Percentiles rank a stretch among this genome's conserved stretches.
phyloP scores from a whole-genome alignment of 2,797 vertebrate genomes.

The Australoheros facetus region DNA sequence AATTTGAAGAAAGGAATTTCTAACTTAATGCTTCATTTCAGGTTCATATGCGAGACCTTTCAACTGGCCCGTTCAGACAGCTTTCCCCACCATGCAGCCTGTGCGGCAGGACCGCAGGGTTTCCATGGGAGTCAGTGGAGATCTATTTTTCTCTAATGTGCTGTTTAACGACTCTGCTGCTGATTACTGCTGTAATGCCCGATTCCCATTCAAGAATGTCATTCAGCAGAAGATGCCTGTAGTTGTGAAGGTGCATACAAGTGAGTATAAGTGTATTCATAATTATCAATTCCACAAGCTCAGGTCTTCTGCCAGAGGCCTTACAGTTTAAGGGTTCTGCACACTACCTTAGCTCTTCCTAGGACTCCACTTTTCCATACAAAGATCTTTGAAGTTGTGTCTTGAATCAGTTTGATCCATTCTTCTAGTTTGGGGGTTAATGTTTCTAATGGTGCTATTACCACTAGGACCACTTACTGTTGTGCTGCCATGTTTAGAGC shows the following conservation, averaged over 20 bases:
- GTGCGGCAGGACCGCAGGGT: slow-evolving; percentile 93
- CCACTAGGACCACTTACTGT: too few species aligned
- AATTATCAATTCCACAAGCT: background rate
- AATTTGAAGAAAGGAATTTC: background rate
- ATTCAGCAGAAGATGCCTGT: slow-evolving; percentile 98
- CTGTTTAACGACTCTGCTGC: slow-evolving; percentile 88
- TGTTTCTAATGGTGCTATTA: too few species aligned
- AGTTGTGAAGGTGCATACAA: slow-evolving; percentile 94
- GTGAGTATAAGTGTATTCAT: slow-evolving; percentile 79
- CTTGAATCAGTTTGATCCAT: background rate
- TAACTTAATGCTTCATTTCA: slow-evolving; percentile 25
- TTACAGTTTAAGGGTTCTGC: background rate
- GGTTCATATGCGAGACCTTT: slow-evolving; percentile 78
- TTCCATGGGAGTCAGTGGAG: slow-evolving; percentile 93
- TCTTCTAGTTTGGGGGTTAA: background rate
- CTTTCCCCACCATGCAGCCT: slow-evolving; percentile 88
- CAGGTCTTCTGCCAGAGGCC: background rate
- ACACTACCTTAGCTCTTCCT: background rate
- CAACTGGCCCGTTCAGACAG: slow-evolving; percentile 77
- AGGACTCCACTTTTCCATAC: background rate
- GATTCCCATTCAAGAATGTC: slow-evolving; percentile 93
- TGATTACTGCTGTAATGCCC: slow-evolving; percentile 95
- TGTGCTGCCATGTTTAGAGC: background rate
- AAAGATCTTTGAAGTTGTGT: background rate
- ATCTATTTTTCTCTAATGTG: slow-evolving; percentile 95